Percentiles rank a stretch among this genome's conserved stretches.
phyloP scores from a whole-genome alignment of 1,140 invertebrate genomes.

The Cotesia typhae region DNA sequence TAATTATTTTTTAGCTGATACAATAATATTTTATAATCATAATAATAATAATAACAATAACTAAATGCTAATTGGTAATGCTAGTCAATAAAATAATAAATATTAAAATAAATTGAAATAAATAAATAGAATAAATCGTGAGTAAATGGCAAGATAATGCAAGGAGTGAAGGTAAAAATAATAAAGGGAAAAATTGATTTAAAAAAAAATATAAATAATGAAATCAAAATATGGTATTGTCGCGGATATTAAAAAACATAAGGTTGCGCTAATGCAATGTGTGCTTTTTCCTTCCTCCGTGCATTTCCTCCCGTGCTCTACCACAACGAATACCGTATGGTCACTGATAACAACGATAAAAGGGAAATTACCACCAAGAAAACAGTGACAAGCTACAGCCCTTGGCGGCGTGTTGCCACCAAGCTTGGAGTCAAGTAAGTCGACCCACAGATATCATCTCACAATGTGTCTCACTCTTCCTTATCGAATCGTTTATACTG shows the following conservation, averaged over 20 bases:
- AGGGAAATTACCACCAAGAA: slow-evolving; percentile 66
- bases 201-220: slow-evolving; percentile 18
- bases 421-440: slow-evolving; percentile 95
- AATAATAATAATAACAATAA: too few species aligned
- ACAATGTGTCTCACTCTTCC: slow-evolving; percentile 48
- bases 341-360: slow-evolving; percentile 57
- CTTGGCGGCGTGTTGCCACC: slow-evolving; percentile 89
- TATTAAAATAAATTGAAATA: too few species aligned
- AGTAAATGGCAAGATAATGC: slow-evolving; percentile 2
- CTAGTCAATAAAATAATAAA: too few species aligned
- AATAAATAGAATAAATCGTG: background rate
- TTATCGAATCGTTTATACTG: slow-evolving; percentile 42
- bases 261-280: slow-evolving; percentile 65
- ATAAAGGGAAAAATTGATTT: background rate
- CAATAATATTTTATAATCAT: background rate
- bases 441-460: slow-evolving; percentile 42
- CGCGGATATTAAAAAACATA: slow-evolving; percentile 27
- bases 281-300: slow-evolving; percentile 65
- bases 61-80: too few species aligned
- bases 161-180: slow-evolving; percentile 36
- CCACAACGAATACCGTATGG: slow-evolving; percentile 50
- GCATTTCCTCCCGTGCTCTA: slow-evolving; percentile 60
- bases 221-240: slow-evolving; percentile 8
- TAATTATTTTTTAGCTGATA: slow-evolving; percentile 21
- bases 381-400: slow-evolving; percentile 75